Evolutionary conservation across 2,797 vertebrate species (phyloP).

Genomic region (Moxostoma hubbsi): DNA sequence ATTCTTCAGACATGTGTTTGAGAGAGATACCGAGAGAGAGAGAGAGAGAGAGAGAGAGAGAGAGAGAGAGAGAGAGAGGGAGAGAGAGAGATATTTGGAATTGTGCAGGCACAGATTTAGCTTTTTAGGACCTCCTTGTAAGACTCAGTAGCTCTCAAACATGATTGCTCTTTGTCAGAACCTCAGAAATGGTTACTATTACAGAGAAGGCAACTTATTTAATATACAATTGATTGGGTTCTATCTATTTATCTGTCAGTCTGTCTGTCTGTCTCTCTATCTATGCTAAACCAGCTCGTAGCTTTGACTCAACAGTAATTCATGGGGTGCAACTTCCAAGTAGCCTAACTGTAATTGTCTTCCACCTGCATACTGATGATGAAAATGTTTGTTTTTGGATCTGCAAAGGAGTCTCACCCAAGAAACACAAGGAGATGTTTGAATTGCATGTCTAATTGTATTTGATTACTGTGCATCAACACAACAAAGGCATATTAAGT

Average conservation of each 20-base stretch:
- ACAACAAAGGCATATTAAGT: slow-evolving; percentile 40
- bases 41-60: not conserved
- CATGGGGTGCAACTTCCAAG: slow-evolving; percentile 33
- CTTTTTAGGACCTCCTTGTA: slow-evolving; percentile 1
- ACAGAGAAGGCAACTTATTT: slow-evolving; percentile 49
- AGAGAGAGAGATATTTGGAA: slow-evolving; percentile 6
- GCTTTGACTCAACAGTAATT: slow-evolving; percentile 51
- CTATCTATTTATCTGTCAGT: too few relatives aligned
- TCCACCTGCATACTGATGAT: too few relatives aligned
- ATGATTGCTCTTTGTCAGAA: slow-evolving; percentile 59
- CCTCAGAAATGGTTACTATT: slow-evolving; percentile 63
- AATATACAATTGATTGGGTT: slow-evolving; percentile 57
- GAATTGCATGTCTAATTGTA: slow-evolving; percentile 59
- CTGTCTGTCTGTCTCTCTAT: too few relatives aligned
- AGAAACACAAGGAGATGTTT: slow-evolving; percentile 47
- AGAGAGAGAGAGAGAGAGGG: too few relatives aligned
- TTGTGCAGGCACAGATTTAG: slow-evolving; percentile 47
- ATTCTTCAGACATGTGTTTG: slow-evolving; percentile 19
- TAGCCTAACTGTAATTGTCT: too few relatives aligned
- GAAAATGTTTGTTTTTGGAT: slow-evolving; percentile 10
- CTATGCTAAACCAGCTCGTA: not conserved
- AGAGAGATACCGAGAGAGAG: slow-evolving; percentile 29
- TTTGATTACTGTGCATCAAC: slow-evolving; percentile 60
- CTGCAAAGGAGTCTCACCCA: slow-evolving; percentile 39
- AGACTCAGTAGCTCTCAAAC: slow-evolving; percentile 52